A percentile compares a stretch with the other conserved stretches of the same genome.
Evolutionary conservation across 2,888 invertebrate species (phyloP).

Genomic region (Drosophila imparisetae): DNA sequence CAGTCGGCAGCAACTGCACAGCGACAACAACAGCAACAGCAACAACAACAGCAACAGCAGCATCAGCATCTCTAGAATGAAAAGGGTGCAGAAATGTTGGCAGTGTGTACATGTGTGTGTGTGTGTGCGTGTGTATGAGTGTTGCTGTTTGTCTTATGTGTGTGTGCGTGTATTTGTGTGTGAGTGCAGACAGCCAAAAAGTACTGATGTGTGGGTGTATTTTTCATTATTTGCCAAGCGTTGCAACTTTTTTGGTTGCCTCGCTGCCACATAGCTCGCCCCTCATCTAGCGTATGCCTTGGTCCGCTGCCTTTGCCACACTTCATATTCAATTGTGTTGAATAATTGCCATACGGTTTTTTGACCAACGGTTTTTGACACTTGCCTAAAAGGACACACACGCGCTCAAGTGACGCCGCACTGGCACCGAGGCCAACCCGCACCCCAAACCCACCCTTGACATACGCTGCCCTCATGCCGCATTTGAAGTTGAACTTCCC

Average conservation of each 20-base stretch:
- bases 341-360: constrained; percentile 84
- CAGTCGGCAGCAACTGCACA: constrained; percentile 78
- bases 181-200: constrained; percentile 77
- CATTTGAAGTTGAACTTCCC: constrained; percentile 74
- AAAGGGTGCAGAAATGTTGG: constrained; percentile 74
- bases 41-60: constrained; percentile 37
- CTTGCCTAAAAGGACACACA: constrained; percentile 81
- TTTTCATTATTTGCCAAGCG: constrained; percentile 80
- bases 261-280: constrained; percentile 1
- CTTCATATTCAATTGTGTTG: constrained; percentile 84
- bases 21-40: constrained; percentile 59
- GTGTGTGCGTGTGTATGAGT: constrained; percentile 10
- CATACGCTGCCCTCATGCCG: constrained; percentile 61
- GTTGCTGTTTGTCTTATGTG: constrained; percentile 37
- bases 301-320: constrained; percentile 75
- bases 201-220: constrained; percentile 80
- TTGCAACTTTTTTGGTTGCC: constrained; percentile 64
- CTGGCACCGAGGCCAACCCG: not conserved
- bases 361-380: constrained; percentile 84
- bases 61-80: constrained; percentile 55
- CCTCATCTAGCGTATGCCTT: constrained; percentile 12
- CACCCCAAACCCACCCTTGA: not conserved
- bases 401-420: constrained; percentile 61
- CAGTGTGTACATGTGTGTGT: constrained; percentile 11
- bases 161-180: constrained; percentile 37